Evolutionary conservation across 2,888 invertebrate genomes (phyloP), one percentile per base, ranked within the genome.

Genomic region (Ethmia dodecea): DNA sequence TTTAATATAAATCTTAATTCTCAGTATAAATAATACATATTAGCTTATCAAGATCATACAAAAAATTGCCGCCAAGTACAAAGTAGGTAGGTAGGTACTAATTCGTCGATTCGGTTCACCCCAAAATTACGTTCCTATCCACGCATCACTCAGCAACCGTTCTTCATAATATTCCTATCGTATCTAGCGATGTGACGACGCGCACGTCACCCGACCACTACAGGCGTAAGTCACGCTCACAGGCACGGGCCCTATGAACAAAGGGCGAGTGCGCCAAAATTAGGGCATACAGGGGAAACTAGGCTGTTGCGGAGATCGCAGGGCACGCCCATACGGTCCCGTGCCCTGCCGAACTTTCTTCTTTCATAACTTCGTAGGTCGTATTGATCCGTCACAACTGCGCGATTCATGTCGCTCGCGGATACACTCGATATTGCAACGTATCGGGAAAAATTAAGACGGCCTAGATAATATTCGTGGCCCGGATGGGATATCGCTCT

Each of bases 271-370:
- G 73, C 70, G 67, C 72, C 78, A 79, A 76, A 84, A 84, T 83
- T 84, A 84, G 84, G 83, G 80, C 84, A 84, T 83, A 76, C 78
- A 80, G 69, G 79, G 80, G 81, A 76, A 83, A 77, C 81, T 81
- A 83, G 83, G 83, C 78, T 79, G 78, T 72, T 79, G 73, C 66
- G 77, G 77, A 61, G 62, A 79, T 75, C 72, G 70, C 61, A 64
- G 70, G 74, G 69, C 69, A 68, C 80, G 76, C 79, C 80, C 79
- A 71, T 68, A 67, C 75, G 72, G 71, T 69, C 74, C 77, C 76
- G 72, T 72, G 75, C 79, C 78, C 73, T 77, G 75, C 78, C 78
- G 71, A 83, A 84, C 71, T 84, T 81, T 74, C 81, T 78, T 77
- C 78, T 84, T 84, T 84, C 84, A 84, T 83, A 84, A 84, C 81